phyloP scores from a whole-genome alignment of 1,140 invertebrate genomes.

The Drosophila yakuba region DNA sequence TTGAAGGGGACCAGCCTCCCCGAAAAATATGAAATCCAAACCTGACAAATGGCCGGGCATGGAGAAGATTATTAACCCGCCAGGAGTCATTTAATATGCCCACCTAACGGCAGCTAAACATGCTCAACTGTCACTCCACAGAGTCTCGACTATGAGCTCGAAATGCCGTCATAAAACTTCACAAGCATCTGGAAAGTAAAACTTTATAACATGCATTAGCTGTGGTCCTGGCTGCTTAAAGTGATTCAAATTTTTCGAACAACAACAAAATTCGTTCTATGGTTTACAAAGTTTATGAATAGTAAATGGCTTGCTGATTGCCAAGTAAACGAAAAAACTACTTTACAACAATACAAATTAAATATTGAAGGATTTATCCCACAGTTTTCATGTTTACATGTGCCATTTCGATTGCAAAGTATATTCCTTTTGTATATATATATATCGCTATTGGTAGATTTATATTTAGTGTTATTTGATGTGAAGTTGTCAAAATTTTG shows the following conservation, averaged over 20 bases:
- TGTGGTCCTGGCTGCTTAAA: slow-evolving; percentile 2
- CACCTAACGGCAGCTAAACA: slow-evolving; percentile 23
- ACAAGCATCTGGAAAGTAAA: slow-evolving; percentile 4
- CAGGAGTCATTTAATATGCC: slow-evolving; percentile 36
- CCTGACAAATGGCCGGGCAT: slow-evolving; percentile 17
- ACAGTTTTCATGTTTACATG: background rate
- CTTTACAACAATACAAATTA: background rate
- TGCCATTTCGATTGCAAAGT: background rate
- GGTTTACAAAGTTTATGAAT: background rate
- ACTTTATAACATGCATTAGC: slow-evolving; percentile 30
- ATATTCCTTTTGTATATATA: too few species aligned
- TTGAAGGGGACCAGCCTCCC: background rate
- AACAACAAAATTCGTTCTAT: slow-evolving; percentile 2
- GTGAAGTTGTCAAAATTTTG: too few species aligned
- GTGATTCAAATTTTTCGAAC: slow-evolving; percentile 1
- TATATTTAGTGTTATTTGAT: too few species aligned
- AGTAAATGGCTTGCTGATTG: background rate
- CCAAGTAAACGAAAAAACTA: background rate
- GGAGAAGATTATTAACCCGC: slow-evolving; percentile 19
- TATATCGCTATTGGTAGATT: too few species aligned
- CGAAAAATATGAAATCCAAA: slow-evolving; percentile 34
- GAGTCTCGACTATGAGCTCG: slow-evolving; percentile 4
- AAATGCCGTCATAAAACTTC: slow-evolving; percentile 24
- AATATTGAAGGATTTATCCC: background rate
- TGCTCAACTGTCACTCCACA: slow-evolving; percentile 15